Evolutionary conservation across 2,888 invertebrate genomes (phyloP), one percentile per base, ranked within the genome.

Genomic region (Dryocosmus kuriphilus): DNA sequence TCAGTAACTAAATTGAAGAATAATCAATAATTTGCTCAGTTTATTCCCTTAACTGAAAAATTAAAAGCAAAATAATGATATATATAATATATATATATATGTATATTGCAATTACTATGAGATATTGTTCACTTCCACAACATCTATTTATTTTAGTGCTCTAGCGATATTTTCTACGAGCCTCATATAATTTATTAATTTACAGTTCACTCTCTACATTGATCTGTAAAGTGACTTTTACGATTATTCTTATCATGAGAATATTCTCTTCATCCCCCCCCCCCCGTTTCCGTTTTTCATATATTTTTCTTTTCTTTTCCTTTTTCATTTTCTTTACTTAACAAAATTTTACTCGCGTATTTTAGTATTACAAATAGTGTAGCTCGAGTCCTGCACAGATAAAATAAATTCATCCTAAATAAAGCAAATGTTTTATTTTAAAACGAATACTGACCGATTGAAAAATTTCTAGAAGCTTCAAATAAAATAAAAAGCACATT

Each of bases 131-230:
- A 27, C 27, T 30, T 71, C 51, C 51, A 71, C 30, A 57, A 57
- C 55, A 51, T 55, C 30, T 65, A 78, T 81, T 81, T 82, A 77
- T 51, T 84, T 80, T 80, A 85, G 76, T 80, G 81, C 74, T 76
- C 83, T 84, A 85, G 78, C 77, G 57, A 80, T 81, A 81, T 79
- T 80, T 57, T 77, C 80, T 84, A 84, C 81, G 77, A 77, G 82
- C 60, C 76, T 80, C 75, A 75, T 78, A 77, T 79, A 76, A 77
- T 80, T 79, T 78, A 82, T 77, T 83, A 85, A 85, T 87, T 86
- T 84, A 86, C 84, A 87, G 78, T 84, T 61, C 57, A 85, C 81
- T 83, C 81, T 84, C 85, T 81, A 83, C 80, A 85, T 82, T 78
- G 76, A 79, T 77, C 77, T 74, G 73, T 77, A 57, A 77, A 78